Evolutionary conservation across 1,140 invertebrate species (phyloP), one percentile per base, ranked within the genome.

Genomic region (Cydia strobilella): DNA sequence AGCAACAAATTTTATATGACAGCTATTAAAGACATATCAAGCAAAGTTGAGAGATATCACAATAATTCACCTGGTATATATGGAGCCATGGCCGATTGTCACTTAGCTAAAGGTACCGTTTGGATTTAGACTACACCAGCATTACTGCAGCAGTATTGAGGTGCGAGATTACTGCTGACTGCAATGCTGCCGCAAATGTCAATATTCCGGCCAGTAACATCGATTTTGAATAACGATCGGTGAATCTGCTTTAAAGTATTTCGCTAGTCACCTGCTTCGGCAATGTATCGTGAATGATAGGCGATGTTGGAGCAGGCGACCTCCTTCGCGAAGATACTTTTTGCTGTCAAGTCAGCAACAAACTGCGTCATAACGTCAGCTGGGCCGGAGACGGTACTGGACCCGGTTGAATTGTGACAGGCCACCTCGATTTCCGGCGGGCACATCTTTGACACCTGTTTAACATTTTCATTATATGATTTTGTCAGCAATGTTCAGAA

Each of bases 351-450:
- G 76, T 95, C 82, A 45, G 93, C 92, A 0, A 96, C 94, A 82
- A 96, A 95, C 48, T 88, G 84, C 59, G 88, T 86, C 75, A 96
- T 94, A 6, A 92, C 90, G 45, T 94, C 94, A 45, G 89, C 92
- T 6, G 95, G 95, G 25, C 96, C 96, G 23, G 96, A 96, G 18
- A 97, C 93, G 0, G 96, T 97, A 1, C 96, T 95, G 54, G 94
- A 95, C 75, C 96, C 95, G n/a, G 93, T 87, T 13, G 95, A 93
- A 86, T 97, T 97, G 84, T 96, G 95, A 87, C 96, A 97, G 45
- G 96, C 96, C 1, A 96, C 94, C 66, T 95, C 94, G 89, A 96
- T 88, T 79, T 79, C 84, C n/a, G 80, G 79, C 81, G 96, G 94
- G 10, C 31, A 39, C 65, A 69, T 69, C 35, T 69, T 69, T 6